Evolutionary conservation across 2,797 vertebrate genomes (phyloP).

Genomic region (Leucoraja ocellata): DNA sequence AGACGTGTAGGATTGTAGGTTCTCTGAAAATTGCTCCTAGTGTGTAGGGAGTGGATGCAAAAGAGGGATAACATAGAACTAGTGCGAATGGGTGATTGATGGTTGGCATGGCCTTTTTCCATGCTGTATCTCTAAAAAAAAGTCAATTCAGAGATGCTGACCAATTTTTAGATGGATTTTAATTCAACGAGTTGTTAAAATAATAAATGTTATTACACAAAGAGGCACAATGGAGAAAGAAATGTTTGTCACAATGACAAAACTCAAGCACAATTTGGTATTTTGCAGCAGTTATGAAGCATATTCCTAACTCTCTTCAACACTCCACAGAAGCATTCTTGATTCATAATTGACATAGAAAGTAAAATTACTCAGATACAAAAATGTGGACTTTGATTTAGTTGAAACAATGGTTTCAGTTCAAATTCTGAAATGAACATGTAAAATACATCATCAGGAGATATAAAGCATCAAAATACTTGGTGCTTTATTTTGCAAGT

Average conservation of each 20-base stretch:
- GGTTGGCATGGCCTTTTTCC: too few species aligned
- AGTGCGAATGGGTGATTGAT: too few species aligned
- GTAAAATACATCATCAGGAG: not conserved
- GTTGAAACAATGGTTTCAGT: not conserved
- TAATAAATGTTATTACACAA: not conserved
- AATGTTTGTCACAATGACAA: not conserved
- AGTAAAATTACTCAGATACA: not conserved
- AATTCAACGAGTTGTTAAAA: not conserved
- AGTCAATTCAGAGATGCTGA: too few species aligned
- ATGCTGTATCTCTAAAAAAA: too few species aligned
- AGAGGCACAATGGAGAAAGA: not conserved
- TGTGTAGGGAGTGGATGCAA: too few species aligned
- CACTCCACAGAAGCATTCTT: not conserved
- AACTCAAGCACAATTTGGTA: not conserved
- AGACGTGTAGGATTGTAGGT: too few species aligned
- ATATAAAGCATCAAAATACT: not conserved
- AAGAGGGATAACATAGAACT: too few species aligned
- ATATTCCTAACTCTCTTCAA: not conserved
- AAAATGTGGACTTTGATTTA: not conserved
- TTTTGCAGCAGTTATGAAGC: not conserved
- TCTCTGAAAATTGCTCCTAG: too few species aligned
- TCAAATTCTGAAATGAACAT: not conserved
- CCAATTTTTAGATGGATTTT: not conserved
- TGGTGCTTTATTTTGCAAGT: not conserved
- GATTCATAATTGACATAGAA: not conserved